Base-by-base conservation (phyloP, 2,113 vertebrate species). In the Ramphastos sulfuratus region DNA sequence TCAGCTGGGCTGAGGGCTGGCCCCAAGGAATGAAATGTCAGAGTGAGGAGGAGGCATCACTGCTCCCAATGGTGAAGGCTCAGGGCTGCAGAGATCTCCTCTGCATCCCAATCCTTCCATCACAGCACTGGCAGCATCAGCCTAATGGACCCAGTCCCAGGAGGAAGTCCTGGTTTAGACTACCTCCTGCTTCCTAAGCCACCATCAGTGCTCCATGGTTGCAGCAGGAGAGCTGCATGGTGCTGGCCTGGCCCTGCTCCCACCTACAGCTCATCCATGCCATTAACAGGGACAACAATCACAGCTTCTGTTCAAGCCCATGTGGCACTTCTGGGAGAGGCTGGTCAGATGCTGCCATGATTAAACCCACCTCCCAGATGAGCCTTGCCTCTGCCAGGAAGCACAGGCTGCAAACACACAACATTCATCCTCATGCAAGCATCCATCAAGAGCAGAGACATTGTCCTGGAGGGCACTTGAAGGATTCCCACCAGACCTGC, bases 11-110 rank as follows among this genome's bases (percentile, higher is more conserved):
- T 50, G 18, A 3, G 24, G 37, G 64, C 24, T 54, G 70, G 60
- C 7, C 25, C 37, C 10, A 6, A 39, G 59, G 64, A 3, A 4
- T 1, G 4, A 58, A 56, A 56, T 1, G 17, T 23, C 79, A 2
- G 25, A 35, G 31, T 12, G 60, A 46, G 21, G 48, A 13, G 0
- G 5, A 73, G 55, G 15, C 77, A 5, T 2, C 2, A 0, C 15
- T 1, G 2, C 18, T 80, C 39, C 30, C 58, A 5, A 0, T 2
- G 0, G 30, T 10, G 13, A 70, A 15, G 61, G 44, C 55, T 35
- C 61, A 19, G 31, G 13, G 17, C 27, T 48, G 52, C 5, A 1
- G 28, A 64, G 25, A n/a, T 7, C 50, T 27, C 23, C 46, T 24
- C 80, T 23, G 61, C 20, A 28, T 8, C 20, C 44, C 46, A 4